phyloP scores from a whole-genome alignment of 2,113 vertebrate species.

The Dromiciops gliroides region DNA sequence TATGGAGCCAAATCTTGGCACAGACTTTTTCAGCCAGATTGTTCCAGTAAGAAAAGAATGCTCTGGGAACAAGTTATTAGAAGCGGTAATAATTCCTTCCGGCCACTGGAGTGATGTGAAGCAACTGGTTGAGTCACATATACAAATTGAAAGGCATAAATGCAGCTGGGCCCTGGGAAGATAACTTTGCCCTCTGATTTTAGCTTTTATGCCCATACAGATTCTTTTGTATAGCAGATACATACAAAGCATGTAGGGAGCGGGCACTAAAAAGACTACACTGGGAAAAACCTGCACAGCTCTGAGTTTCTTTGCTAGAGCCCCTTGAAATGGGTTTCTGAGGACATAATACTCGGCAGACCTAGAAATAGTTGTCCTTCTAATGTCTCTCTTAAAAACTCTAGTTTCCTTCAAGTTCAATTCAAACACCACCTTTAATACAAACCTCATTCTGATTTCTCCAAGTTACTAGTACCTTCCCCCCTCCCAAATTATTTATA shows the following conservation, averaged over 20 bases:
- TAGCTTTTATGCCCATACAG: background rate
- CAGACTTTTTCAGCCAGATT: constrained; percentile 1
- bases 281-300: background rate
- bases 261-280: background rate
- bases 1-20: background rate
- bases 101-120: background rate
- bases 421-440: background rate
- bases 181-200: background rate
- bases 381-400: background rate
- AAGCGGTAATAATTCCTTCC: background rate
- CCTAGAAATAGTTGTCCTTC: background rate
- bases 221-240: background rate
- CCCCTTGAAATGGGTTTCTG: background rate
- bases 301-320: background rate
- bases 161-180: background rate
- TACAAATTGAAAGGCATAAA: background rate
- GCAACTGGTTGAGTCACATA: background rate
- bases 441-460: background rate
- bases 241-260: background rate
- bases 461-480: background rate
- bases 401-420: background rate
- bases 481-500: background rate
- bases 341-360: background rate
- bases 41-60: background rate
- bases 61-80: background rate